Evolutionary conservation across 1,140 invertebrate genomes (phyloP).

Genomic region (Drosophila bipectinata): DNA sequence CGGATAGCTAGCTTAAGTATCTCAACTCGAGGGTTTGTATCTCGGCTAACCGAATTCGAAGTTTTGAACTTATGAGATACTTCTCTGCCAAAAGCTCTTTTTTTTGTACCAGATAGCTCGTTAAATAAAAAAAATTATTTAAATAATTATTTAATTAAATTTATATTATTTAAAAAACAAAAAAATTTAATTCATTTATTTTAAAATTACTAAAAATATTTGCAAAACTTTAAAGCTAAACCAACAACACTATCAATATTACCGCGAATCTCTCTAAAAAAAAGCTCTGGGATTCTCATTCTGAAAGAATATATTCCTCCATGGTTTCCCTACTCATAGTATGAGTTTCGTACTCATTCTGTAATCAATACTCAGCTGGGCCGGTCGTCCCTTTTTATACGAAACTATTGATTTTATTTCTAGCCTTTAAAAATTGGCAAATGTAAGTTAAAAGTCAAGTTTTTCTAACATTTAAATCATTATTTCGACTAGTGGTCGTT

Average conservation of each 20-base stretch:
- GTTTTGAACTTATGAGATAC: neutral
- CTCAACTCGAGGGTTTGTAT: neutral
- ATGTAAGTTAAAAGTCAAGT: constrained; percentile 14
- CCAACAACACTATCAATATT: neutral
- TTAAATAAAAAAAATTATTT: neutral
- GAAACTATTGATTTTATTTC: constrained; percentile 29
- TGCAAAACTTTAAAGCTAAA: neutral
- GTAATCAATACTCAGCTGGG: constrained; percentile 18
- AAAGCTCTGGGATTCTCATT: constrained; percentile 16
- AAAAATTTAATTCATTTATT: neutral
- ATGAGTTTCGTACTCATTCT: constrained; percentile 10
- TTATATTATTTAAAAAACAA: no score
- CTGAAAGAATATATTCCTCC: constrained; percentile 13
- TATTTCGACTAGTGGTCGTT: constrained; percentile 1
- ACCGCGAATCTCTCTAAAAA: constrained; percentile 8
- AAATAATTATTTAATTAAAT: no score
- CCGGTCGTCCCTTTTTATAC: neutral
- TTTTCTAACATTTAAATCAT: neutral
- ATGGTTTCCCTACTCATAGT: neutral
- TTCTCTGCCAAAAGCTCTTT: neutral
- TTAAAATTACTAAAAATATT: neutral
- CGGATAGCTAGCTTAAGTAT: neutral
- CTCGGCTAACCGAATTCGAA: constrained; percentile 5
- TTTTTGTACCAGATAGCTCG: neutral
- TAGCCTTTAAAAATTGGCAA: neutral